Base-by-base conservation (phyloP, 1,140 invertebrate species). In the Aphaenogaster floridana region DNA sequence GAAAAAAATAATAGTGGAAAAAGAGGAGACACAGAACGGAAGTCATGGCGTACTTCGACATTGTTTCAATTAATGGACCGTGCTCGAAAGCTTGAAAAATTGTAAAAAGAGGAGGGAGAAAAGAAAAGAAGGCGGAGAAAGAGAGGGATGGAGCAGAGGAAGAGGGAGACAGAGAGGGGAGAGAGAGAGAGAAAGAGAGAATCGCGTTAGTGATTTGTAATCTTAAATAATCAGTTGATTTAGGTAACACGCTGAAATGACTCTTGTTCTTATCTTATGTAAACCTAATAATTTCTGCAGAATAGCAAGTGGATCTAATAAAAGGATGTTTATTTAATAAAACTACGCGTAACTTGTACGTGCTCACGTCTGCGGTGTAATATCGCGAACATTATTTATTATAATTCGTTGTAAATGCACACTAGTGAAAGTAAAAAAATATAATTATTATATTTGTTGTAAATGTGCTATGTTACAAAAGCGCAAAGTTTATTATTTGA, bases 1-100 rank as follows among this genome's bases (percentile, higher is more conserved):
- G 80, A 86, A 86, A 88, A 88, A 90, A 88, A 90, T 90, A 90
- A 86, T 90, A 77, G 63, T 48, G 64, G 42, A 71, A 78, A 72
- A 45, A 45, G 52, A 6, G 4, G 64, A 50, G 11, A 34, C 72
- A 11, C 9, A 36, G 13, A 64, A 52, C 54, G 50, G 48, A 59
- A 86, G 61, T 76, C 54, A 76, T 48, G 45, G 36, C 45, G 45
- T 61, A 52, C 48, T 34, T 42, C 39, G 45, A 64, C 77, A 89
- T 90, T 74, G 84, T 90, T 57, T 71, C 81, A 79, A 87, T 89
- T 89, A 89, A 90, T 90, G 85, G 79, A 21, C 66, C 50, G 63
- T 50, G 78, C 59, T 71, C 59, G 61, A 71, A 80, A 79, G 77
- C 64, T 50, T 39, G 48, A 87, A 84, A 8, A 77, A 39, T 17